A percentile compares a stretch with the other conserved stretches of the same genome.
phyloP scores from a whole-genome alignment of 1,140 invertebrate species.

The Neomicropteryx cornuta region DNA sequence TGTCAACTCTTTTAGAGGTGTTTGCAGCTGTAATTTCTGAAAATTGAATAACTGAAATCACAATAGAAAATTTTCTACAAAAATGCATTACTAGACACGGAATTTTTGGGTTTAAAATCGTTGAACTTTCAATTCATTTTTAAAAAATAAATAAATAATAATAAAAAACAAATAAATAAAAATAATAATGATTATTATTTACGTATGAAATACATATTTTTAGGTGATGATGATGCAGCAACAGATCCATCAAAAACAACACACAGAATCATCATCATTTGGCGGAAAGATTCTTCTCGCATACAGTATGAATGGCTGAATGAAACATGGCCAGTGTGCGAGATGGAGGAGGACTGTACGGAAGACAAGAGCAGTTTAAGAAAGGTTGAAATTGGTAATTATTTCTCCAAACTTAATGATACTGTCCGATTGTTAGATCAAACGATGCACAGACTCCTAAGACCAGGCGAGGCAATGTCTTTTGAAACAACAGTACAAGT shows the following conservation, averaged over 20 bases:
- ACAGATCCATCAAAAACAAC: constrained; percentile 44
- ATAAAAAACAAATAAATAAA: too few relatives aligned
- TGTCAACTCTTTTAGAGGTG: too few relatives aligned
- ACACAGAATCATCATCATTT: constrained; percentile 74
- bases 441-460: constrained; percentile 58
- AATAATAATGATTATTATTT: constrained; percentile 4
- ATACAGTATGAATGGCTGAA: constrained; percentile 88
- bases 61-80: too few relatives aligned
- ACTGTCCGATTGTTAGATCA: constrained; percentile 61
- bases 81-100: too few relatives aligned
- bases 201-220: constrained; percentile 26
- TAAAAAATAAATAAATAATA: too few relatives aligned
- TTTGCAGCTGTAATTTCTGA: too few relatives aligned
- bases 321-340: constrained; percentile 47
- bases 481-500: constrained; percentile 60
- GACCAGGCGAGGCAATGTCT: constrained; percentile 55
- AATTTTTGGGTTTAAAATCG: too few relatives aligned
- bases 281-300: constrained; percentile 71
- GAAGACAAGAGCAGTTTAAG: too few relatives aligned
- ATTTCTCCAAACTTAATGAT: constrained; percentile 52
- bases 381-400: constrained; percentile 16
- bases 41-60: too few relatives aligned
- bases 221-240: constrained; percentile 22
- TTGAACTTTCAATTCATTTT: too few relatives aligned
- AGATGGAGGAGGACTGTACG: constrained; percentile 31